Evolutionary conservation across 2,113 vertebrate genomes (phyloP).

Genomic region (Clarias batrachus): DNA sequence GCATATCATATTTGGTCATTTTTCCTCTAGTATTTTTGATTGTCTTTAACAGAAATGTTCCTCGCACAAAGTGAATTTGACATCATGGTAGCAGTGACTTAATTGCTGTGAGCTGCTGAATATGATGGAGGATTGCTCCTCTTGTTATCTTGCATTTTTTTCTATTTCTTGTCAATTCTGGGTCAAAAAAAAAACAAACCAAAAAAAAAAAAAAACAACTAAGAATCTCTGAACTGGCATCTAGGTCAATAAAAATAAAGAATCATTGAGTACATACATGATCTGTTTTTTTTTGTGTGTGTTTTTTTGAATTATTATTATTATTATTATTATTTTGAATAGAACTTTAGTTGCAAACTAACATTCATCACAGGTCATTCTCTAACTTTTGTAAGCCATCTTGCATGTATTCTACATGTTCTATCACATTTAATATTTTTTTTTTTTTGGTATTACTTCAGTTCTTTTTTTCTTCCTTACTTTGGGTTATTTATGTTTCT

Average conservation of each 20-base stretch:
- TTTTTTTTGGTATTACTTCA: constrained; percentile 48
- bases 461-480: constrained; percentile 54
- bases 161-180: neutral
- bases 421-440: constrained; percentile 51
- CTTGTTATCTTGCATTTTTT: constrained; percentile 14
- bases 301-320: neutral
- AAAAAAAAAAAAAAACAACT: neutral
- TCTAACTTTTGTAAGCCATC: constrained; percentile 62
- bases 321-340: neutral
- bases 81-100: constrained; percentile 23
- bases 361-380: constrained; percentile 71
- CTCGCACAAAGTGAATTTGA: constrained; percentile 17
- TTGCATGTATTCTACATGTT: constrained; percentile 73
- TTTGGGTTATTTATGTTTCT: constrained; percentile 57
- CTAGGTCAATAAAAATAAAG: neutral
- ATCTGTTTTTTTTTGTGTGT: neutral
- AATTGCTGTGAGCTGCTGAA: constrained; percentile 60
- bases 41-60: constrained; percentile 31
- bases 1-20: neutral
- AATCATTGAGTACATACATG: neutral
- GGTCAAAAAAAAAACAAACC: neutral
- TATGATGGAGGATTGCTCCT: constrained; percentile 41
- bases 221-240: neutral
- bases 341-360: constrained; percentile 66
- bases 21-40: constrained; percentile 13